Percentiles rank a stretch among this genome's conserved stretches.
These are phyloP conservation scores for Notodonta ziczac DNA, from an alignment of 2,888 invertebrate genomes.

Conservation along the genomic window DNA sequence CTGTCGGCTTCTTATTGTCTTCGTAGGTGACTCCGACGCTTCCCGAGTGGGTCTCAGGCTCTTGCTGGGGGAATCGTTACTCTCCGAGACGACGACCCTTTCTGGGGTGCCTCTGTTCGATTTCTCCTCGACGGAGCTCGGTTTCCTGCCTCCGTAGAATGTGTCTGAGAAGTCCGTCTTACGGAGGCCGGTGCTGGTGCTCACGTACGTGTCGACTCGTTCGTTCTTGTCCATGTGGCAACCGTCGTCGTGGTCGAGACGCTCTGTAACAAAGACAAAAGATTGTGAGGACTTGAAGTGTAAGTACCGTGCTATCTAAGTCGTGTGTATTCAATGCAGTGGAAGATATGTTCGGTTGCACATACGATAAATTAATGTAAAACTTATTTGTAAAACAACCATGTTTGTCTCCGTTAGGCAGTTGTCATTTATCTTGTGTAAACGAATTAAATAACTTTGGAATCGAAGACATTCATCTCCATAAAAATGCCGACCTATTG, in stretches of 20 bases:
- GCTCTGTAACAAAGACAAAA: conserved; percentile 77
- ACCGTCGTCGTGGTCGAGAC: conserved; percentile 85
- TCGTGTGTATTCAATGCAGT: too few relatives aligned
- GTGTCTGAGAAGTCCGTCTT: conserved; percentile 88
- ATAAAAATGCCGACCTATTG: conserved; percentile 23
- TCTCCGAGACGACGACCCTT: conserved; percentile 67
- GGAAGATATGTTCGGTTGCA: background rate
- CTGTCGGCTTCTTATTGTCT: conserved; percentile 71
- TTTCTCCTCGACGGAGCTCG: conserved; percentile 68
- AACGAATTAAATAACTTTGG: background rate
- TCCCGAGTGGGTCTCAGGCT: conserved; percentile 72
- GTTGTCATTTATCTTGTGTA: background rate
- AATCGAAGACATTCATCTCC: conserved; percentile 13
- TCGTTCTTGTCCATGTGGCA: conserved; percentile 71
- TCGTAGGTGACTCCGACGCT: conserved; percentile 65
- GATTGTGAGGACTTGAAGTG: background rate
- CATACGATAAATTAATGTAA: too few relatives aligned
- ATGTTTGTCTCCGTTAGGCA: background rate
- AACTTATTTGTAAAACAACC: too few relatives aligned
- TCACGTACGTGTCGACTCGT: conserved; percentile 84
- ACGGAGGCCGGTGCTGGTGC: conserved; percentile 88
- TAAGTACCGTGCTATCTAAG: too few relatives aligned
- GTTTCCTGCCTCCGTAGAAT: conserved; percentile 83
- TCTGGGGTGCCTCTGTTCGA: conserved; percentile 74
- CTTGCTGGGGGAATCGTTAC: conserved; percentile 74